Conservation (phyloP, 1,140 invertebrate species). For the Aleiodes sp. region DNA sequence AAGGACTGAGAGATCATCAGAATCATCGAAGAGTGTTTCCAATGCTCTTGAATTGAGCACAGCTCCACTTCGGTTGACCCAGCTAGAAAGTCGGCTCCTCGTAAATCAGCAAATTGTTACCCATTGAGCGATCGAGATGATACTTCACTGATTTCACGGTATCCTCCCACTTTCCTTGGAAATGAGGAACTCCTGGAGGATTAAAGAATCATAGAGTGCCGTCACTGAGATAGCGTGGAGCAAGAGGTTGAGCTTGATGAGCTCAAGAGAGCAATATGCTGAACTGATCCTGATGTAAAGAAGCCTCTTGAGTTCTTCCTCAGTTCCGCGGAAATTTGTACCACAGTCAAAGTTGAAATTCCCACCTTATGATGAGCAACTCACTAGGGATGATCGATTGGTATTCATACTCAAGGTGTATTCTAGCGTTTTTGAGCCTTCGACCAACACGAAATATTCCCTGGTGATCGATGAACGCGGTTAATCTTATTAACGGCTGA, state of each 20-base stretch:
- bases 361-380: slow-evolving; percentile 17
- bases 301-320: slow-evolving; percentile 27
- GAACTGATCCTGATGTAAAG: slow-evolving; percentile 10
- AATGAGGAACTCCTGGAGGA: slow-evolving; percentile 10
- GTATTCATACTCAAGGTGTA: slow-evolving; percentile 26
- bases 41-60: slow-evolving; percentile 47
- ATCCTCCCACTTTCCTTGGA: slow-evolving; percentile 25
- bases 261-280: too few relatives aligned
- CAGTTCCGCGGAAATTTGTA: slow-evolving; percentile 36
- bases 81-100: slow-evolving; percentile 45
- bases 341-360: slow-evolving; percentile 33
- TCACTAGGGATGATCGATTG: slow-evolving; percentile 42
- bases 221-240: not conserved
- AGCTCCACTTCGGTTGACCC: slow-evolving; percentile 45
- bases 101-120: slow-evolving; percentile 39
- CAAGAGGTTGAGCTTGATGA: not conserved
- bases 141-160: slow-evolving; percentile 18
- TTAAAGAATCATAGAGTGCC: not conserved
- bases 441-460: slow-evolving; percentile 20
- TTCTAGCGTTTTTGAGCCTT: not conserved
- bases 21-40: slow-evolving; percentile 29
- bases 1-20: slow-evolving; percentile 32
- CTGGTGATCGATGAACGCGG: not conserved
- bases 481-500: not conserved
- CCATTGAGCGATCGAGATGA: slow-evolving; percentile 32